Percentiles rank a stretch among this genome's conserved stretches.
phyloP scores from a whole-genome alignment of 2,113 vertebrate species.

The Haplotaxodon microlepis region DNA sequence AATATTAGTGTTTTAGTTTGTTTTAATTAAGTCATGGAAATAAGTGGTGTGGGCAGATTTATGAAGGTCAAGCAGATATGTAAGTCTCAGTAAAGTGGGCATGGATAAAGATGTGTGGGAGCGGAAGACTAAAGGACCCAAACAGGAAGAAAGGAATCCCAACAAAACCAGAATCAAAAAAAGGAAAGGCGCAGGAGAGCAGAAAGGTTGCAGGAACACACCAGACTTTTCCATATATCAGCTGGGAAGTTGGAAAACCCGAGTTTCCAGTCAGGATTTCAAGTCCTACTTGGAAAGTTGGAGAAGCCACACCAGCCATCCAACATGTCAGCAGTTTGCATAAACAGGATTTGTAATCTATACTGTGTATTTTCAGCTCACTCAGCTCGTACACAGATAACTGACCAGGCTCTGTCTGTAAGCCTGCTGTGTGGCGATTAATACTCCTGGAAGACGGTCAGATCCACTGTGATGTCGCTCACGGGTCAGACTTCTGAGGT shows the following conservation, averaged over 20 bases:
- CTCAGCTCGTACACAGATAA: not conserved
- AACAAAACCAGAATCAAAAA: not conserved
- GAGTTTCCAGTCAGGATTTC: not conserved
- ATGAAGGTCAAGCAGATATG: not conserved
- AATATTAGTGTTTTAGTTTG: not conserved
- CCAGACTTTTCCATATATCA: not conserved
- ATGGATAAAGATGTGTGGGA: not conserved
- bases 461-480: not conserved
- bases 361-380: not conserved
- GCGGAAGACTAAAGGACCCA: fast-evolving
- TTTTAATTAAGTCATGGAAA: not conserved
- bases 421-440: not conserved
- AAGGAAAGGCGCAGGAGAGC: not conserved
- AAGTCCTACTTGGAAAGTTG: not conserved
- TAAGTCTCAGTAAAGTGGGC: not conserved
- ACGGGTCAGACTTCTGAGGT: not conserved
- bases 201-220: not conserved
- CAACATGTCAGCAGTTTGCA: not conserved
- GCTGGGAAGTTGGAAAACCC: not conserved
- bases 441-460: not conserved
- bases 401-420: not conserved
- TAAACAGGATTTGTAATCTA: not conserved
- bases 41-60: not conserved
- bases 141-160: not conserved
- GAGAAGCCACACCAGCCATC: not conserved